Conservation (phyloP, 2,113 vertebrate species). For the Pterocles gutturalis region DNA sequence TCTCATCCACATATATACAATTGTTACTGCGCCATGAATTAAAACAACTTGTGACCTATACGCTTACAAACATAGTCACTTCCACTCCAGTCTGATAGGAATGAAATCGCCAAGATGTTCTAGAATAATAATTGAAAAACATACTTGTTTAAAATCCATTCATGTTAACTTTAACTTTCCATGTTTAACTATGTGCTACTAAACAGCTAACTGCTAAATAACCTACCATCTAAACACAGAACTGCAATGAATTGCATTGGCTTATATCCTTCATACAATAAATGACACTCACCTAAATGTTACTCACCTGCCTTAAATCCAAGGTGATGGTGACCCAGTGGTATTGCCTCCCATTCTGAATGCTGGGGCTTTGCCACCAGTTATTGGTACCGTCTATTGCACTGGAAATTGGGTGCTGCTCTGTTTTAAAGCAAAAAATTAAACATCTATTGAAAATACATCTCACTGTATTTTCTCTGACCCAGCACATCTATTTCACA, state of each 20-base stretch:
- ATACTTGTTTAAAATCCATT: not conserved
- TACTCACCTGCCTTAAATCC: slow-evolving; percentile 92
- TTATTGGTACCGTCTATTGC: slow-evolving; percentile 95
- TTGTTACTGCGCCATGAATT: not conserved
- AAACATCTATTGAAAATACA: not conserved
- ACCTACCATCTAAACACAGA: not conserved
- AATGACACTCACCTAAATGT: not conserved
- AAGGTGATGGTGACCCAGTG: slow-evolving; percentile 96
- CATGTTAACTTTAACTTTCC: not conserved
- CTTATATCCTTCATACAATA: not conserved
- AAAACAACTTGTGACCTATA: not conserved
- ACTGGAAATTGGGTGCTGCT: slow-evolving; percentile 90
- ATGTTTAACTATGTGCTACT: not conserved
- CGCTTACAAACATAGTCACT: not conserved
- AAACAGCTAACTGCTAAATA: not conserved
- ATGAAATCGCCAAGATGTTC: not conserved
- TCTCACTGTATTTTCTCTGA: not conserved
- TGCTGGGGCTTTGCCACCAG: slow-evolving; percentile 99
- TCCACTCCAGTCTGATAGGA: not conserved
- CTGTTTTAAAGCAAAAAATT: slow-evolving; percentile 71
- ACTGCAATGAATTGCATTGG: not conserved
- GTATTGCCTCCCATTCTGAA: slow-evolving; percentile 93
- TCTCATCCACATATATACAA: not conserved
- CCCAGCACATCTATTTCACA: not conserved
- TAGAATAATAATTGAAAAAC: not conserved